Conservation (phyloP, 2,797 vertebrate species). For the Phalanger gymnotis region DNA sequence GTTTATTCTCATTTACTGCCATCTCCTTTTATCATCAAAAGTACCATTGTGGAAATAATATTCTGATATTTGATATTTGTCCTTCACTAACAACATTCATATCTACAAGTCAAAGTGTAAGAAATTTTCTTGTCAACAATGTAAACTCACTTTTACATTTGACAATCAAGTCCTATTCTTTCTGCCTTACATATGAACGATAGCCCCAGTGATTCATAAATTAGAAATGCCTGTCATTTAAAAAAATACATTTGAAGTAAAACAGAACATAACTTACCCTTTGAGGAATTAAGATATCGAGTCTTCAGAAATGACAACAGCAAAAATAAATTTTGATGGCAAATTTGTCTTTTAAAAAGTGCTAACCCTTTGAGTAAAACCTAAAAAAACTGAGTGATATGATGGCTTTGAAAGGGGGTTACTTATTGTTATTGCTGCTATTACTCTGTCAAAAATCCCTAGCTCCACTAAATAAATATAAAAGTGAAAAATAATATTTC, state of each 20-base stretch:
- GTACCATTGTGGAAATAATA: too few species aligned
- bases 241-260: slow-evolving; percentile 46
- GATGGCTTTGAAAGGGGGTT: neutral
- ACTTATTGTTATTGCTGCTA: neutral
- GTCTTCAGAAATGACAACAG: slow-evolving; percentile 35
- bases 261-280: slow-evolving; percentile 44
- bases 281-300: slow-evolving; percentile 45
- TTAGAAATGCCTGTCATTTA: slow-evolving; percentile 43
- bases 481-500: slow-evolving; percentile 16
- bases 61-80: neutral
- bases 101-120: neutral
- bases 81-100: neutral
- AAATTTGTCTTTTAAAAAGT: slow-evolving; percentile 45
- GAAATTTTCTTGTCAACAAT: slow-evolving; percentile 21
- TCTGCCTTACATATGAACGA: neutral
- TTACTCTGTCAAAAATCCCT: slow-evolving; percentile 21
- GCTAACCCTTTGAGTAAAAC: slow-evolving; percentile 29
- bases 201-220: slow-evolving; percentile 29
- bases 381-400: slow-evolving; percentile 47
- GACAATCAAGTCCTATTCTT: slow-evolving; percentile 11
- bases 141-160: slow-evolving; percentile 37
- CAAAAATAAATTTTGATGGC: slow-evolving; percentile 50
- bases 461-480: neutral
- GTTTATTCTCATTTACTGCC: slow-evolving; percentile 36
- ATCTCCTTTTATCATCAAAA: neutral